These are phyloP conservation scores for Zoanthus solanderi DNA, from an alignment of 92 coral and sea anemone species.

Conservation along the genomic window DNA sequence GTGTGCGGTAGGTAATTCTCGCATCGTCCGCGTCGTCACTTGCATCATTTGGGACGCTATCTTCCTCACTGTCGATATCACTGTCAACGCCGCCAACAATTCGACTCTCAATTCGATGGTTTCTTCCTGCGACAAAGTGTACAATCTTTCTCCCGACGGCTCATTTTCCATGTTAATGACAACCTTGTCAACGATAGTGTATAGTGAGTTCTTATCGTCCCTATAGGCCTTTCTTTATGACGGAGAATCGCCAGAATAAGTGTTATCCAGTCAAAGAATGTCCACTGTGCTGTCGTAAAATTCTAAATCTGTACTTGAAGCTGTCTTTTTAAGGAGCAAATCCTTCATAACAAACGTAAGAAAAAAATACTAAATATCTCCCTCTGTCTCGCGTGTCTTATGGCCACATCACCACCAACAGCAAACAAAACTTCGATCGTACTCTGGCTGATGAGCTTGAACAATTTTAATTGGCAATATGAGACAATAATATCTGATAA, in stretches of 20 bases:
- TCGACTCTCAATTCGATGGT: constrained; percentile 55
- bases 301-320: constrained; percentile 46
- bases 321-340: constrained; percentile 25
- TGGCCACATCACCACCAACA: constrained; percentile 53
- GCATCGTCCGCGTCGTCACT: too few relatives aligned
- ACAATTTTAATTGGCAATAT: constrained; percentile 10
- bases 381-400: constrained; percentile 65
- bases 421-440: constrained; percentile 18
- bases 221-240: constrained; percentile 53
- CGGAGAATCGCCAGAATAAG: constrained; percentile 51
- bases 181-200: not conserved
- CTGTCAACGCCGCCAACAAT: constrained; percentile 61
- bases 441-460: constrained; percentile 38
- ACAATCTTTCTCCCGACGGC: constrained; percentile 41
- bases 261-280: constrained; percentile 11
- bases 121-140: constrained; percentile 62
- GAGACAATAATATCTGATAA: too few relatives aligned
- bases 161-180: constrained; percentile 51
- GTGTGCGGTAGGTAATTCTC: too few relatives aligned
- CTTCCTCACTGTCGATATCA: constrained; percentile 57
- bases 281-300: constrained; percentile 48
- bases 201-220: constrained; percentile 56
- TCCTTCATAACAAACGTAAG: too few relatives aligned
- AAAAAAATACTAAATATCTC: constrained; percentile 61
- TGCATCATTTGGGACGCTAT: constrained; percentile 1